Conservation (phyloP, 30 jellyfish, hydroid and myxozoan species). For the Cassiopea xamachana region DNA sequence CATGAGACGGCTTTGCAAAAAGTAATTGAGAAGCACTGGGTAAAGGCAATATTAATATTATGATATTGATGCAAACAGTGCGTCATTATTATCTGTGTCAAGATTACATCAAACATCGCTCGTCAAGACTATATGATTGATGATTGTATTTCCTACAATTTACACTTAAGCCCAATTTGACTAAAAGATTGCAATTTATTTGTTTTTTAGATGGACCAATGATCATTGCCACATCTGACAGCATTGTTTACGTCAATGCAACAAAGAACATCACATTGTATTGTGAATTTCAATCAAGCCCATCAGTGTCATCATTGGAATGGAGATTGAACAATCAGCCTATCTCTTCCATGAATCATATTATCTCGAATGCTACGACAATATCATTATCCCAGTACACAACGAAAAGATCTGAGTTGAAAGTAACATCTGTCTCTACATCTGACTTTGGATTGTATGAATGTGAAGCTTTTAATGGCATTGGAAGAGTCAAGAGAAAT, state of each 20-base stretch:
- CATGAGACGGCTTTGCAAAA: too few species aligned
- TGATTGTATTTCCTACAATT: too few species aligned
- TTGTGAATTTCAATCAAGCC: conserved; percentile 56
- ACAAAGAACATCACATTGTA: conserved; percentile 23
- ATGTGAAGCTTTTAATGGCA: conserved; percentile 46
- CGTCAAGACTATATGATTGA: too few species aligned
- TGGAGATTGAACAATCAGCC: conserved; percentile 32
- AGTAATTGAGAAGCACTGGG: too few species aligned
- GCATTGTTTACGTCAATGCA: conserved; percentile 17
- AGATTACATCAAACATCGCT: neutral
- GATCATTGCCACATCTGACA: conserved; percentile 17
- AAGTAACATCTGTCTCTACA: conserved; percentile 26
- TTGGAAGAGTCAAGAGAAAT: conserved; percentile 35
- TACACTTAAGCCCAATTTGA: too few species aligned
- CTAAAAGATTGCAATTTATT: neutral
- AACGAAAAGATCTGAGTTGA: conserved; percentile 2
- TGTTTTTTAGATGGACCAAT: conserved; percentile 27
- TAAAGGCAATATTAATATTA: neutral
- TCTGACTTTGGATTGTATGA: conserved; percentile 48
- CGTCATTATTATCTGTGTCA: neutral
- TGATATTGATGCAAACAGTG: neutral
- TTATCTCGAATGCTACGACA: neutral
- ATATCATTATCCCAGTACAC: conserved; percentile 10
- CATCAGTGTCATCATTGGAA: neutral
- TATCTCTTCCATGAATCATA: neutral